These are phyloP conservation scores for Ochotona curzoniae DNA, from an alignment of 2,113 vertebrate species.

Conservation along the genomic window DNA sequence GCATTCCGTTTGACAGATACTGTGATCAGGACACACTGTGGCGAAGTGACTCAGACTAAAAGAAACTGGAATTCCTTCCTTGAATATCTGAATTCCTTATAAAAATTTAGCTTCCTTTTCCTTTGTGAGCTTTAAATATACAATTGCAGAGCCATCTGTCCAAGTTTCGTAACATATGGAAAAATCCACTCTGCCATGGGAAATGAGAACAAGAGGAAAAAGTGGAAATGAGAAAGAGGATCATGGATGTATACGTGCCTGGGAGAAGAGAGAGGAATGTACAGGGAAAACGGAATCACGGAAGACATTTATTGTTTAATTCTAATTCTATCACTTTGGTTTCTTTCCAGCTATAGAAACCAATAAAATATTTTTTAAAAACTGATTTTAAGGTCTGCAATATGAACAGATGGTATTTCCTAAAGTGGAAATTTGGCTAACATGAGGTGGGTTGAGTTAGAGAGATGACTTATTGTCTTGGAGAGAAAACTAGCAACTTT, in stretches of 20 bases:
- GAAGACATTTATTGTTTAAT: neutral
- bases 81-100: neutral
- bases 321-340: neutral
- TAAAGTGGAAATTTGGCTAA: conserved; percentile 24
- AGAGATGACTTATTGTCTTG: neutral
- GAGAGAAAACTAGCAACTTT: neutral
- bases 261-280: neutral
- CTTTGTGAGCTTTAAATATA: neutral
- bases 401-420: neutral
- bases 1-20: neutral
- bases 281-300: neutral
- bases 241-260: neutral
- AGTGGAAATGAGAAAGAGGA: neutral
- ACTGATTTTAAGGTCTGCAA: neutral
- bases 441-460: neutral
- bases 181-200: neutral
- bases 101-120: neutral
- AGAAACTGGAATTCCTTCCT: neutral
- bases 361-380: neutral
- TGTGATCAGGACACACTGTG: neutral
- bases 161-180: neutral
- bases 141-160: neutral
- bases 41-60: neutral
- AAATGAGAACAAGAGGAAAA: neutral
- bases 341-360: neutral